Percentiles rank a stretch among this genome's conserved stretches.
Evolutionary conservation across 2,797 vertebrate species (phyloP).

Genomic region (Presbytis comata): DNA sequence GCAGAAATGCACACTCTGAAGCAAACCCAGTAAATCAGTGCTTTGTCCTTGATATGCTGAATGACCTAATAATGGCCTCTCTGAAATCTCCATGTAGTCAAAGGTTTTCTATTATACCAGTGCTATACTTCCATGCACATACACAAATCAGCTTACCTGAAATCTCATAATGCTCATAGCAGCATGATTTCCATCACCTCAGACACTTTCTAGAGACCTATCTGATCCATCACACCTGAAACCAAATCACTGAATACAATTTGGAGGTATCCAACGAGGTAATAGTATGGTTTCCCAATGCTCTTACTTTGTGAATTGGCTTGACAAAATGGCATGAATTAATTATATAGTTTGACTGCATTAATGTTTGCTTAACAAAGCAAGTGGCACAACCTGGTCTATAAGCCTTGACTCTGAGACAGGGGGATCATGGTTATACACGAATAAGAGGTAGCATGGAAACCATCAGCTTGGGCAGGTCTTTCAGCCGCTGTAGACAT

Average conservation of each 20-base stretch:
- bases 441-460: conserved; percentile 68
- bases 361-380: conserved; percentile 82
- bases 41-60: conserved; percentile 70
- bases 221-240: conserved; percentile 63
- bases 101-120: conserved; percentile 40
- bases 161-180: conserved; percentile 31
- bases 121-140: conserved; percentile 26
- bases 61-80: conserved; percentile 56
- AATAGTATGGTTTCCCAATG: conserved; percentile 72
- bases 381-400: conserved; percentile 75
- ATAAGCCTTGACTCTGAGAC: conserved; percentile 68
- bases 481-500: conserved; percentile 64
- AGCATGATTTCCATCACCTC: conserved; percentile 52
- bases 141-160: conserved; percentile 60
- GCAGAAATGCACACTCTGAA: conserved; percentile 53
- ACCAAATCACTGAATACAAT: neutral
- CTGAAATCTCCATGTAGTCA: conserved; percentile 52
- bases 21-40: conserved; percentile 56
- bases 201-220: conserved; percentile 57
- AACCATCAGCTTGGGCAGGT: conserved; percentile 64
- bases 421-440: conserved; percentile 56
- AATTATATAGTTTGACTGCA: conserved; percentile 76
- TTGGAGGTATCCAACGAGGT: conserved; percentile 33
- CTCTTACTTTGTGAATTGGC: conserved; percentile 80
- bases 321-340: conserved; percentile 81